These are phyloP conservation scores for Falco columbarius DNA, from an alignment of 2,797 vertebrate genomes.

Conservation along the genomic window DNA sequence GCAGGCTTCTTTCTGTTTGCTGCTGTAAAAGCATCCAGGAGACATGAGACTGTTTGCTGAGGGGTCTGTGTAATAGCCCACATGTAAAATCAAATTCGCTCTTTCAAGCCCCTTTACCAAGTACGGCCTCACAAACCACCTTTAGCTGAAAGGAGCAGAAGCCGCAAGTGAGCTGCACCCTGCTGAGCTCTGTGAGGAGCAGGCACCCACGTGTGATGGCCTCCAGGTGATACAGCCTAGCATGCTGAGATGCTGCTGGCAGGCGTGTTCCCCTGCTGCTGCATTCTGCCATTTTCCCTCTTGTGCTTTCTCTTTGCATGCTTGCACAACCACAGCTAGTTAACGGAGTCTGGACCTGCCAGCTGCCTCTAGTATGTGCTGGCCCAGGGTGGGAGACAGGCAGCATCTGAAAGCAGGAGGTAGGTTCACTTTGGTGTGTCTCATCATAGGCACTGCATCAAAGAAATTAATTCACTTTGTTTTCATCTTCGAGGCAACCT, in stretches of 20 bases:
- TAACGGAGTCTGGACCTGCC: background rate
- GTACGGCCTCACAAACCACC: background rate
- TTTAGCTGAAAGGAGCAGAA: background rate
- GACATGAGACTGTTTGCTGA: background rate
- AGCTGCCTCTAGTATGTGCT: background rate
- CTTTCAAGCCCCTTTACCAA: background rate
- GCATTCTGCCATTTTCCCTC: background rate
- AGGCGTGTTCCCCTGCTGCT: background rate
- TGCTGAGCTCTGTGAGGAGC: background rate
- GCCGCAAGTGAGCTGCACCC: background rate
- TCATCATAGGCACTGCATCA: background rate
- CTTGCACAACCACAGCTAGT: background rate
- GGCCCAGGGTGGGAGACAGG: background rate
- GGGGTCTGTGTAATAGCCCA: background rate
- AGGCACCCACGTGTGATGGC: fast-evolving
- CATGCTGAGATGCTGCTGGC: background rate
- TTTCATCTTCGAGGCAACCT: background rate
- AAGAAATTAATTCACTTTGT: background rate
- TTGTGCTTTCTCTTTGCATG: fast-evolving
- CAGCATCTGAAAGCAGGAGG: background rate
- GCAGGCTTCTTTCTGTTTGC: background rate
- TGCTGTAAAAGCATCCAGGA: background rate
- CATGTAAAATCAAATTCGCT: background rate
- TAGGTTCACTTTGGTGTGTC: background rate
- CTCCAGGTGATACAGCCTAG: background rate